Evolutionary conservation across 2,888 invertebrate genomes (phyloP).

Genomic region (Hedya salicella): DNA sequence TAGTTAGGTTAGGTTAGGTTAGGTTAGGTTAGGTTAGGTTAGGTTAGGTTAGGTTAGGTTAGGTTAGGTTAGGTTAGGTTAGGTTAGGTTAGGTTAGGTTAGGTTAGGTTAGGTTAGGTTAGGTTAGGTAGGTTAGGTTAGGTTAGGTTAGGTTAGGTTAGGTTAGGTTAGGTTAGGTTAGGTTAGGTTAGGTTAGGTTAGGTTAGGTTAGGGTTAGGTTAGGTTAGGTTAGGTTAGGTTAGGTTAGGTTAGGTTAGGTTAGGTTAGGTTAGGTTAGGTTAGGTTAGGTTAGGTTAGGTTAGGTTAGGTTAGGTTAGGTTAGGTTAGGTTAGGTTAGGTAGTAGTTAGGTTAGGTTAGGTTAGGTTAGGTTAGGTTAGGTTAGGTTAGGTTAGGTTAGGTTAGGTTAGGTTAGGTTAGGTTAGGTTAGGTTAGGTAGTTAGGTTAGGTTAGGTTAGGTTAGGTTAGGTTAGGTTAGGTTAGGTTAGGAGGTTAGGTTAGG

Average conservation of each 20-base stretch:
- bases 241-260: not conserved
- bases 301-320: conserved; percentile 20
- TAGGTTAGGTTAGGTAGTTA: no score
- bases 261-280: conserved; percentile 10
- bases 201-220: conserved; percentile 8
- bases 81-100: conserved; percentile 11
- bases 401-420: conserved; percentile 21
- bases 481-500: no score
- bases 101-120: conserved; percentile 11
- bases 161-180: conserved; percentile 18
- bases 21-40: conserved; percentile 14
- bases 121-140: conserved; percentile 1
- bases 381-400: conserved; percentile 2
- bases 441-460: no score
- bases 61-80: conserved; percentile 8
- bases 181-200: conserved; percentile 20
- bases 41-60: conserved; percentile 14
- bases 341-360: conserved; percentile 17
- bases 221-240: conserved; percentile 1
- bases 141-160: conserved; percentile 11
- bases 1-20: conserved; percentile 14
- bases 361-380: conserved; percentile 21
- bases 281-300: conserved; percentile 24
- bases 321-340: conserved; percentile 21
- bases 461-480: conserved; percentile 27